A percentile compares a stretch with the other conserved stretches of the same genome.
Evolutionary conservation across 2,888 invertebrate genomes (phyloP).

Genomic region (Reticulitermes lucifugus): DNA sequence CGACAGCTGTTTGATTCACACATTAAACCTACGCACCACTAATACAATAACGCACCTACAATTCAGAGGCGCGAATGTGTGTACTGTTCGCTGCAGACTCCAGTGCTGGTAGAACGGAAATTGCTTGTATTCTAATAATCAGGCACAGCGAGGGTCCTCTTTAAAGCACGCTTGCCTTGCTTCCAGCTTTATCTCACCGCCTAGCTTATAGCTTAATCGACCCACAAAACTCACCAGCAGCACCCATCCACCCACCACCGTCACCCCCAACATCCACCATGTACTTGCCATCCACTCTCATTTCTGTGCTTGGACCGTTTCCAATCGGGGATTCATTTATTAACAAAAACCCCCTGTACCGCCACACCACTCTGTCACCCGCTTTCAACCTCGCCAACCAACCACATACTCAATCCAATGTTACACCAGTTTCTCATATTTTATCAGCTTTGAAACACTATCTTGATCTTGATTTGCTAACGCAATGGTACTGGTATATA

Average conservation of each 20-base stretch:
- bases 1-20: background rate
- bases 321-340: slow-evolving; percentile 51
- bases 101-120: background rate
- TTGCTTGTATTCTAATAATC: slow-evolving; percentile 18
- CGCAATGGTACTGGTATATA: background rate
- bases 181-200: background rate
- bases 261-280: background rate
- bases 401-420: slow-evolving; percentile 24
- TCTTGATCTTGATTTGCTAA: background rate
- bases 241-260: slow-evolving; percentile 11
- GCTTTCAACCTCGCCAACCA: background rate
- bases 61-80: background rate
- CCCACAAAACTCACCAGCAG: slow-evolving; percentile 25
- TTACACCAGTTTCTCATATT: slow-evolving; percentile 43
- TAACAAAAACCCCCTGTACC: slow-evolving; percentile 42
- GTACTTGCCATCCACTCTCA: slow-evolving; percentile 31
- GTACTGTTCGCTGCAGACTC: background rate
- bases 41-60: background rate
- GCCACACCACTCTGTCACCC: slow-evolving; percentile 15
- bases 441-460: slow-evolving; percentile 21
- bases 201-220: slow-evolving; percentile 26
- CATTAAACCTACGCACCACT: background rate
- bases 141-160: background rate
- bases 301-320: slow-evolving; percentile 40
- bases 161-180: background rate